phyloP scores from a whole-genome alignment of 2,113 vertebrate genomes.

The Amphiprion percula region DNA sequence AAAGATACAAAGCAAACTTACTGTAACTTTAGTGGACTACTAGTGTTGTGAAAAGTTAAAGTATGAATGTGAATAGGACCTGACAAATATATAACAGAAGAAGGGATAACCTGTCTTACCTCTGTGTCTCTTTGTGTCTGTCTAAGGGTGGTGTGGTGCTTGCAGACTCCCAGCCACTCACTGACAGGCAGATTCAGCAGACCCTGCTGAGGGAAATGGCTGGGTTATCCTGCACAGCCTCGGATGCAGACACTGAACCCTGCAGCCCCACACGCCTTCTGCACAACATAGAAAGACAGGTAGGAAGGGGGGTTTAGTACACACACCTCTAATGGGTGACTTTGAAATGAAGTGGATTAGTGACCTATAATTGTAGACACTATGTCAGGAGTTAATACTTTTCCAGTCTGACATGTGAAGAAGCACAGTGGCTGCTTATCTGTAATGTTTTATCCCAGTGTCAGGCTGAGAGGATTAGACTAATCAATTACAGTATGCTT shows the following conservation, averaged over 20 bases:
- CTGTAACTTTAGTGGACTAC: neutral
- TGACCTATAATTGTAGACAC: neutral
- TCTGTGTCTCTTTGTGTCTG: conserved; percentile 72
- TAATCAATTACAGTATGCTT: conserved; percentile 10
- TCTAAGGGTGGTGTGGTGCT: conserved; percentile 89
- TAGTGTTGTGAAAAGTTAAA: neutral
- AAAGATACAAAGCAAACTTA: neutral
- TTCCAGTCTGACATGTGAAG: neutral
- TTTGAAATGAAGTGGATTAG: neutral
- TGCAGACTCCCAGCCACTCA: conserved; percentile 88
- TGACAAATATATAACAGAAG: neutral
- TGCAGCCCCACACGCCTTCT: conserved; percentile 94
- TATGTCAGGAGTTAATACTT: neutral
- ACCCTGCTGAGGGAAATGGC: conserved; percentile 85
- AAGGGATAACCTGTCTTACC: conserved; percentile 9
- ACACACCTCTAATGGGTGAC: neutral
- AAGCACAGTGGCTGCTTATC: neutral
- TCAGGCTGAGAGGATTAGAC: conserved; percentile 22
- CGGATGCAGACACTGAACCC: conserved; percentile 90
- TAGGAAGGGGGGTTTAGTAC: conserved; percentile 63
- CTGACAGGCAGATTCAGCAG: conserved; percentile 88
- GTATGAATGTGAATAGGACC: neutral
- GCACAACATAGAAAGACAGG: conserved; percentile 96
- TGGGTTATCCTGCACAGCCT: conserved; percentile 82
- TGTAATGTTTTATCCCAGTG: neutral